Conservation (phyloP, 2,797 vertebrate genomes). For the Melanotaenia parkinsoni region DNA sequence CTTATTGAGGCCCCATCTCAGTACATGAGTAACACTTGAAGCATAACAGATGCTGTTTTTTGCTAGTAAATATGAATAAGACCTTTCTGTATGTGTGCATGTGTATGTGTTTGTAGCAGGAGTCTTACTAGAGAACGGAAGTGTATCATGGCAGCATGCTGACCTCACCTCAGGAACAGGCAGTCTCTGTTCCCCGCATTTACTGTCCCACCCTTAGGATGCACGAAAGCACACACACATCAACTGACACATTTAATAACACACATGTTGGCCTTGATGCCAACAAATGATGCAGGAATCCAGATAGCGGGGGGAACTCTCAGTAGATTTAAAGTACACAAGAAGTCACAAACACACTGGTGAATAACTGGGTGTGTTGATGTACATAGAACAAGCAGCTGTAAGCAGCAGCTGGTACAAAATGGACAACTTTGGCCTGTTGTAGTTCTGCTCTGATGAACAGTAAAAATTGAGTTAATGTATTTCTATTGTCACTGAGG, state of each 20-base stretch:
- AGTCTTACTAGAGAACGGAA: conserved; percentile 69
- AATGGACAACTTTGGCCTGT: neutral
- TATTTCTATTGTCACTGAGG: conserved; percentile 16
- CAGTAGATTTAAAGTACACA: conserved; percentile 43
- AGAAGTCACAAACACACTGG: conserved; percentile 26
- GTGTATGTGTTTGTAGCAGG: conserved; percentile 35
- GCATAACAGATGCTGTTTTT: conserved; percentile 46
- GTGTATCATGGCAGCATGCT: conserved; percentile 69
- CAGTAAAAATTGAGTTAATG: neutral
- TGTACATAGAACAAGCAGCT: conserved; percentile 1
- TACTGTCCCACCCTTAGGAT: conserved; percentile 79
- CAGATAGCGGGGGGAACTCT: conserved; percentile 50
- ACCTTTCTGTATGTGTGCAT: conserved; percentile 17
- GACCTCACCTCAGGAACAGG: conserved; percentile 84
- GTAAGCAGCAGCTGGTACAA: conserved; percentile 1
- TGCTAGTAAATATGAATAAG: conserved; percentile 46
- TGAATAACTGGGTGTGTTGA: conserved; percentile 27
- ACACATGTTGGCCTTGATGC: conserved; percentile 51
- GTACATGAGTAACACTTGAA: conserved; percentile 16
- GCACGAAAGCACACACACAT: conserved; percentile 46
- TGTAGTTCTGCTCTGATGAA: conserved; percentile 7
- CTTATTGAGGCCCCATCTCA: conserved; percentile 10
- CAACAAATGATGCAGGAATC: conserved; percentile 67
- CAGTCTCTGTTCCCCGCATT: conserved; percentile 80
- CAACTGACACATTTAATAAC: conserved; percentile 40